Percentiles rank a stretch among this genome's conserved stretches.
Conservation (phyloP, 2,797 vertebrate genomes). For the Psittacula echo region DNA sequence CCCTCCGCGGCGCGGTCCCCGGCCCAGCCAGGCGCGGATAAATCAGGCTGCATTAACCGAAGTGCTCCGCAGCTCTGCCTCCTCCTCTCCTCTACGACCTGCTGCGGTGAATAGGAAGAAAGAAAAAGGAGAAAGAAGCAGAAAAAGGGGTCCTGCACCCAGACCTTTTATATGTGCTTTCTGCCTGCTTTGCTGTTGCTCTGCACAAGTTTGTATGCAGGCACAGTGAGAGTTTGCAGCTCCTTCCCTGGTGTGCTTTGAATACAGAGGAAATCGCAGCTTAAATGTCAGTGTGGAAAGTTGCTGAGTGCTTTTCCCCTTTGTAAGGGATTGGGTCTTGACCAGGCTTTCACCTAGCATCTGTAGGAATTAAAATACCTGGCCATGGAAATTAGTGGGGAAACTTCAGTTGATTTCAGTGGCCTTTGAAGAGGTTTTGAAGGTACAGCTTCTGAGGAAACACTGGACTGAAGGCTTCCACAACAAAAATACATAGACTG, state of each 20-base stretch:
- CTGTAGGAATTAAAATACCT: background rate
- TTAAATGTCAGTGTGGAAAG: background rate
- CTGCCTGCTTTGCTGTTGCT: background rate
- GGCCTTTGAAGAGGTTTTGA: background rate
- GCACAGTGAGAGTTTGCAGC: background rate
- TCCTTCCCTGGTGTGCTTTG: background rate
- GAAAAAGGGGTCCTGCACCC: fast-evolving
- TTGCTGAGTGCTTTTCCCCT: background rate
- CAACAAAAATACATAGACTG: background rate
- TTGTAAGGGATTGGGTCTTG: background rate
- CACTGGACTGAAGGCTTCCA: fast-evolving
- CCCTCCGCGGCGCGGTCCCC: background rate
- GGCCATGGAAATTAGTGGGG: background rate
- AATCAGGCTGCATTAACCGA: fast-evolving
- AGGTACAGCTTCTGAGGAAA: background rate
- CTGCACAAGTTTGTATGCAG: too few species aligned
- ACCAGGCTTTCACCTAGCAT: background rate
- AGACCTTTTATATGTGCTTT: fast-evolving
- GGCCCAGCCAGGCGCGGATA: too few species aligned
- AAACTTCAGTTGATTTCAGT: background rate
- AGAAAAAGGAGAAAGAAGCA: background rate
- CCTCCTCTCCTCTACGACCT: fast-evolving
- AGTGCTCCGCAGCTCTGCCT: background rate
- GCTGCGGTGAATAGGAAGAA: fast-evolving
- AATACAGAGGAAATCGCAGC: background rate